Evolutionary conservation across 2,888 invertebrate species (phyloP).

Genomic region (Acleris sparsana): DNA sequence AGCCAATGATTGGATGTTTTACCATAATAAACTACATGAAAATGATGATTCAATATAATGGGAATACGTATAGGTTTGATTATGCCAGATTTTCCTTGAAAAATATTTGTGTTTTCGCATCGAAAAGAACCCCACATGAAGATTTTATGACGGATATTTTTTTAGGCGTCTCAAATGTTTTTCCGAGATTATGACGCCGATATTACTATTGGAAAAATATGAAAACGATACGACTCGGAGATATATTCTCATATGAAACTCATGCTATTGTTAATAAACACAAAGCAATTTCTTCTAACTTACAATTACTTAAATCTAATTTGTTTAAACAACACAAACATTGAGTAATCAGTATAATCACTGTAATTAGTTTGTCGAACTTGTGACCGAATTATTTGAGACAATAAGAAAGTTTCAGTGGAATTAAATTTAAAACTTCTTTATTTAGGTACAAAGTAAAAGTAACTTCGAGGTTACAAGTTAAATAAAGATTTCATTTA

Average conservation of each 20-base stretch:
- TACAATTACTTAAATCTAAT: no score
- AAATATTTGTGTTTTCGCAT: slow-evolving; percentile 62
- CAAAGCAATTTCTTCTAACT: neutral
- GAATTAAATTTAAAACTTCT: no score
- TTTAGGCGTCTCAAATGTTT: slow-evolving; percentile 45
- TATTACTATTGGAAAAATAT: slow-evolving; percentile 23
- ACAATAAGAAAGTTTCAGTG: no score
- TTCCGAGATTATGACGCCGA: slow-evolving; percentile 39
- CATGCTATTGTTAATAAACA: neutral
- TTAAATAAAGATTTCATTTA: no score
- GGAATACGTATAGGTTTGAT: neutral
- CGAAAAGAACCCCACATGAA: slow-evolving; percentile 42
- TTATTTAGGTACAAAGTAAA: no score
- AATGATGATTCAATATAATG: no score
- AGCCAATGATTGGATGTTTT: no score
- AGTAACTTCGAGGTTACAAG: no score
- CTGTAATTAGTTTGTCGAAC: no score
- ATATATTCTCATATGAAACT: neutral
- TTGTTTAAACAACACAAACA: neutral
- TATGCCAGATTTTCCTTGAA: slow-evolving; percentile 32
- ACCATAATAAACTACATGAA: no score
- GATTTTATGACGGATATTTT: slow-evolving; percentile 51
- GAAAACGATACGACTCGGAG: neutral
- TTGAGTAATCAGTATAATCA: neutral
- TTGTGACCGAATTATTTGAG: no score